Percentiles rank a stretch among this genome's conserved stretches.
Conservation (phyloP, 2,113 vertebrate species). For the Halcyon malimbica region DNA sequence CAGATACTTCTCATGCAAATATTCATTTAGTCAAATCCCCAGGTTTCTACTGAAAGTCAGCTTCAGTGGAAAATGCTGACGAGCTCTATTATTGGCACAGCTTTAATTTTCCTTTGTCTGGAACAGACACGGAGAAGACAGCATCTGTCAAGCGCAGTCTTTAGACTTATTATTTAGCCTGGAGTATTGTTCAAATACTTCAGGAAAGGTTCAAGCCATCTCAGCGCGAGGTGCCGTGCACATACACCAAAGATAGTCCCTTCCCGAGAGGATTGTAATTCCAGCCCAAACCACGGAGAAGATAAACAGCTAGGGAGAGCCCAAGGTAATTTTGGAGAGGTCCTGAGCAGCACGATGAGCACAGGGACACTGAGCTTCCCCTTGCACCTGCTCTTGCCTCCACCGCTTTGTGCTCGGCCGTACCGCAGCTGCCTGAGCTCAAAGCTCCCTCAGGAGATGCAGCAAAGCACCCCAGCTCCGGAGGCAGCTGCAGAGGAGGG, state of each 20-base stretch:
- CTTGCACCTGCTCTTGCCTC: conserved; percentile 37
- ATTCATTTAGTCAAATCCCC: conserved; percentile 63
- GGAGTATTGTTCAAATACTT: neutral
- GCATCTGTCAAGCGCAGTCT: conserved; percentile 4
- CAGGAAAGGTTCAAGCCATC: neutral
- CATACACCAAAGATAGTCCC: neutral
- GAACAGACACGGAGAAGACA: conserved; percentile 44
- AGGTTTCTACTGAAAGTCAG: conserved; percentile 54
- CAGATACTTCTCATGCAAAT: conserved; percentile 58
- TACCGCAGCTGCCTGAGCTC: neutral
- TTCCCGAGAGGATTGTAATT: neutral
- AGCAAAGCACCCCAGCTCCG: neutral
- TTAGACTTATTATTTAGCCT: conserved; percentile 10
- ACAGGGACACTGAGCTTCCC: neutral
- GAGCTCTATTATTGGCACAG: conserved; percentile 48
- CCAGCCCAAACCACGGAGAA: neutral
- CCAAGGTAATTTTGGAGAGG: neutral
- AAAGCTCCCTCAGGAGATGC: neutral
- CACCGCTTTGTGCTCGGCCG: neutral
- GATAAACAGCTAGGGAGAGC: conserved; percentile 20
- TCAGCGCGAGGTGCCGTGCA: neutral
- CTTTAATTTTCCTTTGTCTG: conserved; percentile 66
- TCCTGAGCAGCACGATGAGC: neutral
- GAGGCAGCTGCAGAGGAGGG: neutral
- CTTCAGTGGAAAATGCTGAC: conserved; percentile 61